Conservation (phyloP, 2,113 vertebrate genomes). For the Thinocorus orbignyianus region DNA sequence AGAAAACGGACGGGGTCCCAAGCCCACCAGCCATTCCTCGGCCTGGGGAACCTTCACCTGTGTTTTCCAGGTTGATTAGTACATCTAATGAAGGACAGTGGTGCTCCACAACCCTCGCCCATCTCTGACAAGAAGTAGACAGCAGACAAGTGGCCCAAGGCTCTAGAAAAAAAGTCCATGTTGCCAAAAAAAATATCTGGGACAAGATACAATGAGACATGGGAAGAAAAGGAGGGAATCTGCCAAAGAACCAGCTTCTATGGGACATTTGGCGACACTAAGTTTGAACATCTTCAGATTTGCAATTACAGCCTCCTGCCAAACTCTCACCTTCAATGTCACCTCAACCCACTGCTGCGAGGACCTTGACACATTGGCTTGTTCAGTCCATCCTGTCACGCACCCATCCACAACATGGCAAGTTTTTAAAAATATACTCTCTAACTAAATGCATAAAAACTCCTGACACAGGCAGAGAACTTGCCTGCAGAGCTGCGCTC, state of each 20-base stretch:
- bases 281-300: not conserved
- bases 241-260: not conserved
- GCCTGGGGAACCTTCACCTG: not conserved
- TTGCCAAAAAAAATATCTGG: not conserved
- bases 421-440: not conserved
- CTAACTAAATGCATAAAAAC: not conserved
- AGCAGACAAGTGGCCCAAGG: not conserved
- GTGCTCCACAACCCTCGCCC: not conserved
- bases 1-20: not conserved
- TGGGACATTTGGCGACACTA: rapidly evolving
- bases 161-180: not conserved
- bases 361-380: not conserved
- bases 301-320: not conserved
- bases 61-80: not conserved
- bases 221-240: not conserved
- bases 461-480: not conserved
- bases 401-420: not conserved
- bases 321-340: not conserved
- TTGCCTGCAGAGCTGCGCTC: not conserved
- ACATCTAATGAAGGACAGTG: not conserved
- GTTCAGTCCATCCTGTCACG: not conserved
- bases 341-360: not conserved
- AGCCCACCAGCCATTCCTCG: not conserved
- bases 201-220: not conserved
- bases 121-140: not conserved